Conservation (phyloP, 2,888 invertebrate genomes). For the Tetrapedia diversipes region DNA sequence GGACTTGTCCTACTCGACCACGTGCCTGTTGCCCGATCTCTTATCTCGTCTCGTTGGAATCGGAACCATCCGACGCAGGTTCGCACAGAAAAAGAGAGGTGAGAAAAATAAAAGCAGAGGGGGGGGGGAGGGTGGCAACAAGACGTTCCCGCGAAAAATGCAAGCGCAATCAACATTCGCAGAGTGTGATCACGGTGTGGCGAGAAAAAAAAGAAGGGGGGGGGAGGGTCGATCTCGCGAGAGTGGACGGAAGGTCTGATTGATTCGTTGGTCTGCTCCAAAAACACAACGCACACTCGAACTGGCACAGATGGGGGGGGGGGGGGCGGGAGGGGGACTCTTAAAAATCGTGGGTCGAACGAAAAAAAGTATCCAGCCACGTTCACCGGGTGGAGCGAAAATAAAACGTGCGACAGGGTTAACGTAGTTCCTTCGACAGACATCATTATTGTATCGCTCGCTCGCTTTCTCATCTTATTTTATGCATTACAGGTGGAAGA, state of each 20-base stretch:
- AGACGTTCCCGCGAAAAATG: slow-evolving; percentile 49
- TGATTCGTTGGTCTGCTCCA: slow-evolving; percentile 76
- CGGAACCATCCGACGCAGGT: slow-evolving; percentile 6
- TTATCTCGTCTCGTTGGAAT: too few species aligned
- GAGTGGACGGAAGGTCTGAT: slow-evolving; percentile 68
- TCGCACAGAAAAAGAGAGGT: slow-evolving; percentile 49
- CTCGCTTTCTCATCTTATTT: too few species aligned
- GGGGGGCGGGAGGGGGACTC: too few species aligned
- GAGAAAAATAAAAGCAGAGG: slow-evolving; percentile 56
- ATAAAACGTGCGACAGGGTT: slow-evolving; percentile 16
- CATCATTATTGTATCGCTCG: too few species aligned
- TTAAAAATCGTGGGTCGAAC: too few species aligned
- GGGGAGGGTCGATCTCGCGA: slow-evolving; percentile 35
- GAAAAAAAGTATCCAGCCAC: too few species aligned
- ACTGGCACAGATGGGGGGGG: slow-evolving; percentile 44
- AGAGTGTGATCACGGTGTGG: slow-evolving; percentile 17
- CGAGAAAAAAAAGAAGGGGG: slow-evolving; percentile 2
- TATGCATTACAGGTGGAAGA: too few species aligned
- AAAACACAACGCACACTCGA: slow-evolving; percentile 54
- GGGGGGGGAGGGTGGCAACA: slow-evolving; percentile 63
- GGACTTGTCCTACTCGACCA: too few species aligned
- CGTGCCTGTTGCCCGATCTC: too few species aligned
- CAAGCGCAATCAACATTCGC: slow-evolving; percentile 54
- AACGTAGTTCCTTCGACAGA: too few species aligned
- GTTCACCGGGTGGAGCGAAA: too few species aligned